phyloP scores from a whole-genome alignment of 1,140 invertebrate species.

The Drosophila ohnishii region DNA sequence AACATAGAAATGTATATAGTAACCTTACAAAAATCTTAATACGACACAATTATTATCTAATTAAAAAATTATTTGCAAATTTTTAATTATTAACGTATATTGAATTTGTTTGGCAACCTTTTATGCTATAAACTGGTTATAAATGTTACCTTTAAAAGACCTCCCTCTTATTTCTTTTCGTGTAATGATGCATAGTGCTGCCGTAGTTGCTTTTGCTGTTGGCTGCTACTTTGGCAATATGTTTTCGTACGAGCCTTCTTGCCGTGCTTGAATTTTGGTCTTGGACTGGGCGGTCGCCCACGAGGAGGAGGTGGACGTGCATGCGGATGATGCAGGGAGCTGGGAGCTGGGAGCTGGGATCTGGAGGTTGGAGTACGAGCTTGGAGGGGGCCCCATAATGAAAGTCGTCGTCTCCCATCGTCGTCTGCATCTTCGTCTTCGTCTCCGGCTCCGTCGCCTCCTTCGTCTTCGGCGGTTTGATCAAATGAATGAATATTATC shows the following conservation, averaged over 20 bases:
- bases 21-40: neutral
- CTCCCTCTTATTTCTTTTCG: slow-evolving; percentile 41
- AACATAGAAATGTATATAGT: too few relatives aligned
- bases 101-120: neutral
- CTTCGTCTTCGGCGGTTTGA: slow-evolving; percentile 77
- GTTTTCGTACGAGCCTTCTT: slow-evolving; percentile 62
- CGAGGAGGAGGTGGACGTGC: slow-evolving; percentile 26
- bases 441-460: slow-evolving; percentile 41
- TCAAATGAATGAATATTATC: slow-evolving; percentile 82
- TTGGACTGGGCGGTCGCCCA: slow-evolving; percentile 64
- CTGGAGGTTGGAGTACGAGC: neutral
- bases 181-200: slow-evolving; percentile 66
- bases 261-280: slow-evolving; percentile 65
- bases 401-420: slow-evolving; percentile 32
- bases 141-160: neutral
- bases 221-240: slow-evolving; percentile 79
- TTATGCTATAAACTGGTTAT: too few relatives aligned
- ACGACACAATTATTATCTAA: too few relatives aligned
- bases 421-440: slow-evolving; percentile 21
- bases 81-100: neutral
- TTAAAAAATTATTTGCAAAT: neutral
- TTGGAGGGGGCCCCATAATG: slow-evolving; percentile 24
- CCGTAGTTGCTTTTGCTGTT: slow-evolving; percentile 50
- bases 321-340: slow-evolving; percentile 15
- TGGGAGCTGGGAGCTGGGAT: neutral